Base-by-base conservation (phyloP, 2,888 invertebrate genomes). In the Stramonita haemastoma region DNA sequence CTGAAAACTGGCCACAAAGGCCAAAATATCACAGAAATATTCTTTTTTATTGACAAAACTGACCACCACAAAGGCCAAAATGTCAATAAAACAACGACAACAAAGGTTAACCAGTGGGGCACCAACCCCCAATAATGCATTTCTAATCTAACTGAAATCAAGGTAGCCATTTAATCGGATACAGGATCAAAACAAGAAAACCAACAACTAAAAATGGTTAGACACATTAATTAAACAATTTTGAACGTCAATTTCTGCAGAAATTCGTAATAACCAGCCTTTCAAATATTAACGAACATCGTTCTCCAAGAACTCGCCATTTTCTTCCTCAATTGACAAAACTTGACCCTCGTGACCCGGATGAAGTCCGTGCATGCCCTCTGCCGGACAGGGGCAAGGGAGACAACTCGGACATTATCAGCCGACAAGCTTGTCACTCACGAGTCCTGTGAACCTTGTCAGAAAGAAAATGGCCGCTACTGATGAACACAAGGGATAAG, bases 361-460 rank as follows among this genome's bases (percentile, higher is more conserved):
- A 19, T 26, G 22, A 34, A 34, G 60, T 29, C 60, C 86, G 8
- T 32, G 60, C 26, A 5, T 32, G 86, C 56, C 60, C 86, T 86
- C 60, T 60, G 34, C 86, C 66, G 32, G 86, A 60, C 86, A 60
- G 32, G 86, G 84, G 34, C 60, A 86, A 86, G 86, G 32, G 86
- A 86, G 66, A 60, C 86, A 86, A 86, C 56, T 66, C 2, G 57
- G 86, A 86, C 86, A 34, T 29, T 86, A 86, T 86, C 86, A 86
- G 86, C 60, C 85, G 57, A 32, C 86, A 86, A 5, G 46, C 32
- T 66, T 86, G 86, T 86, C 86, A 86, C 86, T 86, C 60, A 34
- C 8, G 4, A 46, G 11, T 46, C 36, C 26, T 19, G 26, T 26
- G 83, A 26, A 83, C 83, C 46, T 26, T 26, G 5, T 83, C 73